Base-by-base conservation (phyloP, 2,888 invertebrate species). In the Pterobdella sp. region DNA sequence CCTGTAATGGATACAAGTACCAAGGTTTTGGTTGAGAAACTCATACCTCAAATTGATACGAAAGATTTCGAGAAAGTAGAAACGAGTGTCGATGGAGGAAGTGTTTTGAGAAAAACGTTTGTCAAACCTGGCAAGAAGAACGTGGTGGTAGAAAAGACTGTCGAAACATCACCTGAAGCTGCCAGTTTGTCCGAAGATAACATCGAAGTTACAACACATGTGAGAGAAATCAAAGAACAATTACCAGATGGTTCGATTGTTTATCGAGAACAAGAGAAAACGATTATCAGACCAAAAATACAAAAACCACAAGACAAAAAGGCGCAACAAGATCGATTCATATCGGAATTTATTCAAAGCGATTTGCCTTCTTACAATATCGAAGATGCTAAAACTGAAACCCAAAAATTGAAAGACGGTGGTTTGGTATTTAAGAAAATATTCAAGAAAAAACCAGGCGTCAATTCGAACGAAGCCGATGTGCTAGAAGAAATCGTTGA, bases 141-240 rank as follows among this genome's bases (percentile, higher is more conserved):
- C 22, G 49, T 42, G 49, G 49, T 42, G 49, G 49, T 42, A 7
- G 49, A 42, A 22, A 22, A 42, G 22, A 14, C 22, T 22, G 22
- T 42, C 49, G 49, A 42, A 42, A 42, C 49, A 22, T 42, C 49
- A 14, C 49, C 49, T 42, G 49, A 42, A 7, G 49, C 49, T 7
- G 22, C 49, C 22, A 42, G 22, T 42, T 22, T 42, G 10, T 14
- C 10, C 22, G 34, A 34, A 37, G 68, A 68, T 29, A 68, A 68
- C 26, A 26, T 68, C 68, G 68, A 68, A 35, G 36, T 68, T 2
- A 68, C 4, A 1, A 68, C 68, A 1, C 32, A 26, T 1, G 36
- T 35, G 68, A 68, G 68, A 68, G 68, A 68, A 68, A 34, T 68
- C 68, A 68, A 37, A 37, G 68, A 68, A 37, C 26, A 68, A 18